Conservation (phyloP, 2,113 vertebrate genomes). For the Nothocercus nigrocapillus region DNA sequence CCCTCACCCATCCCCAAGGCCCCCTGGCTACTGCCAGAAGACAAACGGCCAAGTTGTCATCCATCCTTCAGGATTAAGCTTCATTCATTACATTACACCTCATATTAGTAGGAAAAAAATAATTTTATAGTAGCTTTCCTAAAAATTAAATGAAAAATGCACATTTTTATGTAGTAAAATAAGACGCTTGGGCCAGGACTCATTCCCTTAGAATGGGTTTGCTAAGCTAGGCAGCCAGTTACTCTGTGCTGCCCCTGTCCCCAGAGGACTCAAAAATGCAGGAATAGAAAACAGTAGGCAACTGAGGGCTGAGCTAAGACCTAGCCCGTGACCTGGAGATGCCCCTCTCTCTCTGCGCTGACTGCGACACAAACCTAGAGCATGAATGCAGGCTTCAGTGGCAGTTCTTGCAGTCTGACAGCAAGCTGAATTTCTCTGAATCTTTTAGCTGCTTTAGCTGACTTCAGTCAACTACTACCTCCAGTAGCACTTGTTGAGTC, state of each 20-base stretch:
- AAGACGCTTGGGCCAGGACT: not conserved
- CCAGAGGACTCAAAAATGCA: not conserved
- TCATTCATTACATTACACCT: not conserved
- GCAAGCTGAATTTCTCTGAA: not conserved
- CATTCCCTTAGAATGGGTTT: not conserved
- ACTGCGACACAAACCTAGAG: not conserved
- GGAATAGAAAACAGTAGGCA: not conserved
- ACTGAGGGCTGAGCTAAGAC: fast-evolving
- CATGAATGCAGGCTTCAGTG: not conserved
- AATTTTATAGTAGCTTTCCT: not conserved
- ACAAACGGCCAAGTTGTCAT: not conserved
- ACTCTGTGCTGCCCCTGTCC: not conserved
- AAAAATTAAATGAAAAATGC: conserved; percentile 6
- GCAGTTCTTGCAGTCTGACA: not conserved
- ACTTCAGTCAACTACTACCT: not conserved
- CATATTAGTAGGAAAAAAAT: conserved; percentile 17
- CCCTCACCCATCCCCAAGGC: not conserved
- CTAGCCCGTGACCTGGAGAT: fast-evolving
- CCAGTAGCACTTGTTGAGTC: not conserved
- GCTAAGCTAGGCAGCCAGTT: not conserved
- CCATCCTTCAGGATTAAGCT: conserved; percentile 24
- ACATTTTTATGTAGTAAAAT: conserved; percentile 4
- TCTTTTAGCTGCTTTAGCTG: not conserved
- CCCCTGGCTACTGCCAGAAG: not conserved
- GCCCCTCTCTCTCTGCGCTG: not conserved